Conservation (phyloP, 2,113 vertebrate species). For the Eretmochelys imbricata region DNA sequence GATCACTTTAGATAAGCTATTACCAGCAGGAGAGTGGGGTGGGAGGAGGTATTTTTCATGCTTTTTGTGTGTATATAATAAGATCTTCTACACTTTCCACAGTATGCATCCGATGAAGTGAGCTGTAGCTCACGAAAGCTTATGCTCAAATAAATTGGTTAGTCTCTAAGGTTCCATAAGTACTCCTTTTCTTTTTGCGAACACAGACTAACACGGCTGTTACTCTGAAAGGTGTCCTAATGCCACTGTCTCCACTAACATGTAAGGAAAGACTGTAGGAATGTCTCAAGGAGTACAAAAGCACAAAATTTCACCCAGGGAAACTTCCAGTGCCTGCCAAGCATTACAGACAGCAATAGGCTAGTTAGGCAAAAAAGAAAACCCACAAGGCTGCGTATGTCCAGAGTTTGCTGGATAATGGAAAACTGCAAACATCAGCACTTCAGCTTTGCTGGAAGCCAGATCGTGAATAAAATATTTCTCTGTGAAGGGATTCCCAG, state of each 20-base stretch:
- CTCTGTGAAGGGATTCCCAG: not conserved
- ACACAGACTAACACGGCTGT: no score
- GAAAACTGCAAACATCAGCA: not conserved
- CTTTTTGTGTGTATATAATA: no score
- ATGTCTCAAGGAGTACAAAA: not conserved
- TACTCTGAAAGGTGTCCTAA: accelerated
- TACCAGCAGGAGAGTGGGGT: no score
- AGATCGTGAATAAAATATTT: not conserved
- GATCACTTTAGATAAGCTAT: no score
- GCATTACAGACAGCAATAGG: accelerated
- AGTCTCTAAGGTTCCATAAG: no score
- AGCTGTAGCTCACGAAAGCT: no score
- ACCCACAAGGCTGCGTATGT: not conserved
- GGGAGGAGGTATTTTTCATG: no score
- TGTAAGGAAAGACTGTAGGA: not conserved
- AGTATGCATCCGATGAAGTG: no score
- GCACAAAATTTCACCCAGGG: not conserved
- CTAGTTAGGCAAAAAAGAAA: not conserved
- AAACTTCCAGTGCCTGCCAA: not conserved
- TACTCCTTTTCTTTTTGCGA: no score
- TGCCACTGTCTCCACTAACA: not conserved
- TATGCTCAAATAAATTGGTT: no score
- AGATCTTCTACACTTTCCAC: no score
- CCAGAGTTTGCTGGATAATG: not conserved
- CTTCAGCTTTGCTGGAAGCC: not conserved